Conservation (phyloP, 2,888 invertebrate genomes). For the Sipha maydis region DNA sequence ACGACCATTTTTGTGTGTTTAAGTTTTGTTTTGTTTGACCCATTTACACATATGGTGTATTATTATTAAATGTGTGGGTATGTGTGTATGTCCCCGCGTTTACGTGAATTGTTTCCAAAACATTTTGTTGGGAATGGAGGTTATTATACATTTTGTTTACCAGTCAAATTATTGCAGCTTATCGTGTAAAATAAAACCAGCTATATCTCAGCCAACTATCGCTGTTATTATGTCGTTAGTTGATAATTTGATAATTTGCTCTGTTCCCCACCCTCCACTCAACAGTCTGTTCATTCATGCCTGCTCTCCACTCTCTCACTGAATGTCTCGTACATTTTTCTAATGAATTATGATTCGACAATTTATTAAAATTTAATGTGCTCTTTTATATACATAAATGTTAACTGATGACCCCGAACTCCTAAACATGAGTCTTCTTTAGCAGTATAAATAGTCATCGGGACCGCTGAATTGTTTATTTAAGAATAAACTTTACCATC, state of each 20-base stretch:
- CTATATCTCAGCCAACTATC: not conserved
- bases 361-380: not conserved
- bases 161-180: constrained; percentile 24
- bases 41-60: not conserved
- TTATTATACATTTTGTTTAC: constrained; percentile 6
- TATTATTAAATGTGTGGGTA: not conserved
- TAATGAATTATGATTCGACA: constrained; percentile 24
- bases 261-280: not conserved
- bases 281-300: no score
- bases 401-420: not conserved
- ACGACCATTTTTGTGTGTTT: not conserved
- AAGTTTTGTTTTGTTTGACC: constrained; percentile 1
- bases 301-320: no score
- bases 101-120: constrained; percentile 47
- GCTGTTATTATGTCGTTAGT: not conserved
- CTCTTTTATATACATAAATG: not conserved
- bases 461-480: constrained; percentile 19
- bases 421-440: not conserved
- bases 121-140: not conserved
- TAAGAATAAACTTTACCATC: not conserved
- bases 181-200: not conserved
- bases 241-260: not conserved
- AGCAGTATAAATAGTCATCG: not conserved
- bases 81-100: not conserved
- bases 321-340: not conserved